phyloP scores from a whole-genome alignment of 2,797 vertebrate genomes.

The Halcyon badia region DNA sequence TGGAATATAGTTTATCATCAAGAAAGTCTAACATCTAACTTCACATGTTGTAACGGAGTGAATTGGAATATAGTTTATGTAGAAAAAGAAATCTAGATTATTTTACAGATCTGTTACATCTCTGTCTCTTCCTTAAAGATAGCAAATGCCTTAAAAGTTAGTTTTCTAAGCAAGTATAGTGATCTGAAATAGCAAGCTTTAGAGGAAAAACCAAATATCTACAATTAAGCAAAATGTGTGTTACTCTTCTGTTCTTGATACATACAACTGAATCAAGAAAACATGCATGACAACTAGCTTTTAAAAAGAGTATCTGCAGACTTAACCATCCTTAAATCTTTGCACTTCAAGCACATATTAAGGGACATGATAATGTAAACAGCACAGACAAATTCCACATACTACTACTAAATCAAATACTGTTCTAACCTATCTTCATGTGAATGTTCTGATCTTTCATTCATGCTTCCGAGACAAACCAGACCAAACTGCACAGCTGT shows the following conservation, averaged over 20 bases:
- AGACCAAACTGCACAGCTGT: neutral
- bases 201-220: neutral
- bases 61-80: rapidly evolving
- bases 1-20: neutral
- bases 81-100: neutral
- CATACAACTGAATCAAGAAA: neutral
- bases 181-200: neutral
- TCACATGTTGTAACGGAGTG: rapidly evolving
- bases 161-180: neutral
- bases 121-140: neutral
- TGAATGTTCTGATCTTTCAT: neutral
- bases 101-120: neutral
- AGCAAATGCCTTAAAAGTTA: neutral
- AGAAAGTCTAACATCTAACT: neutral
- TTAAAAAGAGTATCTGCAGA: neutral
- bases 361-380: neutral
- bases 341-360: neutral
- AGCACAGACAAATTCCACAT: neutral
- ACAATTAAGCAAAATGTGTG: neutral
- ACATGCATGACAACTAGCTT: neutral
- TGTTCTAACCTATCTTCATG: neutral
- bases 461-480: neutral
- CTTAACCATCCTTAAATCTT: neutral
- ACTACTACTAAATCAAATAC: neutral
- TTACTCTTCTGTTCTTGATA: neutral